Conservation (phyloP, 2,113 vertebrate species). For the Tragelaphus imberbis region DNA sequence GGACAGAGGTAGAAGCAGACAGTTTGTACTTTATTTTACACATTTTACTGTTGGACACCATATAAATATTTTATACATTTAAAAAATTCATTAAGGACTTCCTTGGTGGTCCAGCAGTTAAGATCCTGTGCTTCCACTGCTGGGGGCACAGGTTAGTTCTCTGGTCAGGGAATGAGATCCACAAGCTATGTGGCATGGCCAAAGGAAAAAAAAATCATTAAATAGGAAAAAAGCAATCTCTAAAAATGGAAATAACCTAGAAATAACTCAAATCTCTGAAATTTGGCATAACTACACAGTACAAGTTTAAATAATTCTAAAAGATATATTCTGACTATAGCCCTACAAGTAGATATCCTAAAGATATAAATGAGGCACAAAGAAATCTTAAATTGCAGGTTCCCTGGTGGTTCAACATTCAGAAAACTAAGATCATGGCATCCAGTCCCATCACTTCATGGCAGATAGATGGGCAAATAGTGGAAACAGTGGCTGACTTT, state of each 20-base stretch:
- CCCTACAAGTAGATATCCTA: background rate
- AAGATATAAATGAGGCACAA: background rate
- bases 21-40: background rate
- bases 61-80: background rate
- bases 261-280: background rate
- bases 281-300: background rate
- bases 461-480: too few relatives aligned
- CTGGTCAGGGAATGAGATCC: background rate
- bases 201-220: background rate
- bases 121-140: background rate
- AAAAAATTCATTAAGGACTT: background rate
- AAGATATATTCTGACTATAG: background rate
- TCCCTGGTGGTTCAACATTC: background rate
- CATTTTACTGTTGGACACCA: background rate
- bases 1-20: background rate
- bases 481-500: too few relatives aligned
- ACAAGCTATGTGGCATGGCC: background rate
- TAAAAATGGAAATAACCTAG: background rate
- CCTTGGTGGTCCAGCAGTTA: background rate
- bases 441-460: too few relatives aligned
- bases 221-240: background rate
- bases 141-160: background rate
- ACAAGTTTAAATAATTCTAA: slow-evolving; percentile 22
- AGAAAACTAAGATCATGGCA: too few relatives aligned
- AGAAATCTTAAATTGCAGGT: background rate